Evolutionary conservation across 2,888 invertebrate genomes (phyloP).

Genomic region (Pachycephus smyrnensis): DNA sequence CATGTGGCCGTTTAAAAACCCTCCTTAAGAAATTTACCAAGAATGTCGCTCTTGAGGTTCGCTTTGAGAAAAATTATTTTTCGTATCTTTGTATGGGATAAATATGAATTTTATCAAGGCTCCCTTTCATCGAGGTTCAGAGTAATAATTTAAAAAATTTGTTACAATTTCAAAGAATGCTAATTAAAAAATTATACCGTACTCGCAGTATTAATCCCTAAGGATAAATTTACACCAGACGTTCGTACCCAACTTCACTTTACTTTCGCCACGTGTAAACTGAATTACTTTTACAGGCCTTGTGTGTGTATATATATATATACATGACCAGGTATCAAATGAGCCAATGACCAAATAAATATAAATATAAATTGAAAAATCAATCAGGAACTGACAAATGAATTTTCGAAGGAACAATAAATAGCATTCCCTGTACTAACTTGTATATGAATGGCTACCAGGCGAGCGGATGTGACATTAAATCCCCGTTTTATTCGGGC

Average conservation of each 20-base stretch:
- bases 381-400: neutral
- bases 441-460: neutral
- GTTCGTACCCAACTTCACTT: neutral
- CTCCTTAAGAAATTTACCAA: slow-evolving; percentile 21
- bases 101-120: neutral
- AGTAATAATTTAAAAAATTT: slow-evolving; percentile 23
- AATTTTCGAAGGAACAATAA: neutral
- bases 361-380: neutral
- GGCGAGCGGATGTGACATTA: neutral
- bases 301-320: neutral
- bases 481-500: neutral
- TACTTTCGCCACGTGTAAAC: neutral
- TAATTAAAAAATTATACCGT: no score
- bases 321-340: neutral
- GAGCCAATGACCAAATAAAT: neutral
- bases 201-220: no score
- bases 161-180: no score
- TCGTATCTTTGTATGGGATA: neutral
- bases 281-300: neutral
- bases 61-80: neutral
- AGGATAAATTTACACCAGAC: neutral
- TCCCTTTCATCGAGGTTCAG: slow-evolving; percentile 3
- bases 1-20: neutral
- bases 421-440: neutral
- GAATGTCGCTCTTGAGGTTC: neutral